Base-by-base conservation (phyloP, 1,140 invertebrate genomes). In the Zaprionus ornatus region DNA sequence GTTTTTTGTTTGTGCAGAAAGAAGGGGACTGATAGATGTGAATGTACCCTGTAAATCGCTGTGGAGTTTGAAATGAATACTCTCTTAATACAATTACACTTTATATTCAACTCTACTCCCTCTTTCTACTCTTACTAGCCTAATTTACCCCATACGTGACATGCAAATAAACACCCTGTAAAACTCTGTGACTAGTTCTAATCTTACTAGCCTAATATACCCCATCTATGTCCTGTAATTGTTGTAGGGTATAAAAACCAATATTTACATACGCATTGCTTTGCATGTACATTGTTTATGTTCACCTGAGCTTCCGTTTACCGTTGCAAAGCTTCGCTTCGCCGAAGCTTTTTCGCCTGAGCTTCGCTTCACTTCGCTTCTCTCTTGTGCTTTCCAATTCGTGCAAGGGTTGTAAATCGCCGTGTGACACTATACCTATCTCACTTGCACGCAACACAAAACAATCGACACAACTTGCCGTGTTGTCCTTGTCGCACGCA, bases 341-440 rank as follows among this genome's bases (percentile, higher is more conserved):
- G 29, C 9, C 29, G 9, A 32, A 32, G 29, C 29, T 32, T 32
- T 29, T 32, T 32, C 9, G 29, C 9, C 9, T 32, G 29, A 32
- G 29, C 29, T 32, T 29, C 29, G 9, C 29, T 29, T 27, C 25
- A 27, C 25, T 27, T 29, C 29, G 29, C 29, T 10, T 9, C 29
- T 32, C 9, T 32, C 29, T 83, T 21, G 19, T 25, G 59, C 68
- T 80, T 61, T 56, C 9, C 29, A 13, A 15, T 3, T 17, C 17
- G 45, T 5, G 35, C 50, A 42, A 68, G 82, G 82, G 81, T 77
- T 80, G 81, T 40, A 50, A 50, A 23, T 21, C 63, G 45, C 50
- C 57, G 65, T 48, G 35, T 55, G 50, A 45, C 32, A 66, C 27
- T 50, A 17, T 42, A 25, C 52, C 54, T 42, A 21, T 81, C 69